Evolutionary conservation across 1,140 invertebrate species (phyloP).

Genomic region (Lethocerus indicus): DNA sequence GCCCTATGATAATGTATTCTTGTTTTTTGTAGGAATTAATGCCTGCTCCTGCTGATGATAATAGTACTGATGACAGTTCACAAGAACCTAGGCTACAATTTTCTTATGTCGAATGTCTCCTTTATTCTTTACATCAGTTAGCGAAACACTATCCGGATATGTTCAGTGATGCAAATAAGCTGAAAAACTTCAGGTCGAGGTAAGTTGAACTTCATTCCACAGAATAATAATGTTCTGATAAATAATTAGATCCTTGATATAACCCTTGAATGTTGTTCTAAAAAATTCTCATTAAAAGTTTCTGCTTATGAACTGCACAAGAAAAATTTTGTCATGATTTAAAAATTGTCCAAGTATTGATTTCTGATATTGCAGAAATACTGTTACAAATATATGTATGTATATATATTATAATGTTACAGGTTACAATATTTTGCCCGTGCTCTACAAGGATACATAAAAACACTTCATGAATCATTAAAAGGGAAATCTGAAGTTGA

Average conservation of each 20-base stretch:
- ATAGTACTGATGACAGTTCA: constrained; percentile 32
- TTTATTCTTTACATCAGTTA: constrained; percentile 80
- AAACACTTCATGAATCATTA: constrained; percentile 74
- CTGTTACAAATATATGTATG: no score
- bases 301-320: no score
- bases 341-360: no score
- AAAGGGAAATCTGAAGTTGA: constrained; percentile 58
- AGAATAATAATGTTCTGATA: no score
- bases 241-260: no score
- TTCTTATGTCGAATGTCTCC: constrained; percentile 81
- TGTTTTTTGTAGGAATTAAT: constrained; percentile 26
- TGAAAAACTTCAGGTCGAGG: constrained; percentile 78
- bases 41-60: constrained; percentile 54
- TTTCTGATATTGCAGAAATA: no score
- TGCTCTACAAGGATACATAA: constrained; percentile 82
- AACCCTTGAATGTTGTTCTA: no score
- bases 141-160: constrained; percentile 63
- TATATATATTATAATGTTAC: constrained; percentile 17
- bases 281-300: no score
- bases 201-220: no score
- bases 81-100: constrained; percentile 78
- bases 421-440: constrained; percentile 82
- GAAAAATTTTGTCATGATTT: no score
- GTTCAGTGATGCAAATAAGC: constrained; percentile 55
- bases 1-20: no score